These are phyloP conservation scores for Drosophila kuntzei DNA, from an alignment of 2,888 invertebrate genomes.

Conservation along the genomic window DNA sequence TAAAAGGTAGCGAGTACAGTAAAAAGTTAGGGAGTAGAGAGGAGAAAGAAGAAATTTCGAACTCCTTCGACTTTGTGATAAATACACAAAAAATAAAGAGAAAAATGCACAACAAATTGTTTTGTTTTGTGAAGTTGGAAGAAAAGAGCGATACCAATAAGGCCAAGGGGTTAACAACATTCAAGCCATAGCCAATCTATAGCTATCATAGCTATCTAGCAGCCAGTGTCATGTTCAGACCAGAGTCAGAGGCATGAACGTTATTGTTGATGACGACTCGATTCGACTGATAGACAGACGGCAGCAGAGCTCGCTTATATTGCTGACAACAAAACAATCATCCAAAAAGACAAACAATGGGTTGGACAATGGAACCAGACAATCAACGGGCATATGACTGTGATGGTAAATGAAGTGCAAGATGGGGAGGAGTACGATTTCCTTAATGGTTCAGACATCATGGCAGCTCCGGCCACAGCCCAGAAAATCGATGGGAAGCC, in stretches of 20 bases:
- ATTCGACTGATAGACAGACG: slow-evolving; percentile 28
- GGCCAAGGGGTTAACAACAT: slow-evolving; percentile 32
- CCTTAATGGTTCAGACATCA: slow-evolving; percentile 41
- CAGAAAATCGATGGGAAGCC: slow-evolving; percentile 60
- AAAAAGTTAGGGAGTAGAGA: no score
- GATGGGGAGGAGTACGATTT: slow-evolving; percentile 19
- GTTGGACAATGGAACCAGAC: slow-evolving; percentile 35
- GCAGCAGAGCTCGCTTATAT: slow-evolving; percentile 37
- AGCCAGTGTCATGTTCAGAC: neutral
- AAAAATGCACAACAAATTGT: slow-evolving; percentile 9
- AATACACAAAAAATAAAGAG: neutral
- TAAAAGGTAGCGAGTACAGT: no score
- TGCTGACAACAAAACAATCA: slow-evolving; percentile 59
- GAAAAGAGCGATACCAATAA: slow-evolving; percentile 2
- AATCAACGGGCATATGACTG: slow-evolving; percentile 23
- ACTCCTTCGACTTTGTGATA: neutral
- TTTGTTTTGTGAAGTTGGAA: neutral
- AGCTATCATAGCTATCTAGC: neutral
- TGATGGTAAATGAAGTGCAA: slow-evolving; percentile 32
- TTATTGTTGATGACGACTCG: slow-evolving; percentile 29
- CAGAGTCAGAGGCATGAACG: slow-evolving; percentile 12
- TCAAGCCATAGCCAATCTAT: slow-evolving; percentile 24
- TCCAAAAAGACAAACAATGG: slow-evolving; percentile 44
- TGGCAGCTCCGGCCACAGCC: slow-evolving; percentile 13
- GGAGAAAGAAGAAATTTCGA: no score